Conservation (phyloP, 2,797 vertebrate genomes). For the Sebastes trivittatus region DNA sequence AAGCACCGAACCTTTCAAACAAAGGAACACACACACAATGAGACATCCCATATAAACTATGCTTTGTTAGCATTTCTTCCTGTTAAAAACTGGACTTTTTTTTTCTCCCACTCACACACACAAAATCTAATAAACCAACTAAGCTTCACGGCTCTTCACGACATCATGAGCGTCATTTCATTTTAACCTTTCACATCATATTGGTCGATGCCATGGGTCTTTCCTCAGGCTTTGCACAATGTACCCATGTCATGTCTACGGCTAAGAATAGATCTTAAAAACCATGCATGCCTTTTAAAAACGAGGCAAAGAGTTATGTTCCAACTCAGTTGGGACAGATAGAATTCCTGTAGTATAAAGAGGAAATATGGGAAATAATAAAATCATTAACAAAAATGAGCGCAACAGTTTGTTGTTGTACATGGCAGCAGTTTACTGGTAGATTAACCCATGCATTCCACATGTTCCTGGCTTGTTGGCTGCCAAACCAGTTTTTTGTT, state of each 20-base stretch:
- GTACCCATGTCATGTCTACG: conserved; percentile 1
- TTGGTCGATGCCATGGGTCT: neutral
- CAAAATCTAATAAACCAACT: neutral
- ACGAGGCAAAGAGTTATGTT: conserved; percentile 3
- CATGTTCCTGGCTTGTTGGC: conserved; percentile 35
- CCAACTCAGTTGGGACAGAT: neutral
- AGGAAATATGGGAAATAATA: neutral
- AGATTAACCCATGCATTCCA: conserved; percentile 49
- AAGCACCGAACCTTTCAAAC: neutral
- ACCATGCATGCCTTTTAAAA: neutral
- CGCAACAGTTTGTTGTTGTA: neutral
- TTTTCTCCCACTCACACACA: too few relatives aligned
- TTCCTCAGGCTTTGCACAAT: conserved; percentile 20
- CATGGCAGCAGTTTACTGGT: neutral
- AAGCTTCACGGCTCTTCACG: neutral
- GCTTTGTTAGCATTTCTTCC: neutral
- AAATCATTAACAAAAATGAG: neutral
- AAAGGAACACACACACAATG: neutral
- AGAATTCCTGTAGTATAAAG: neutral
- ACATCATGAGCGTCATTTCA: neutral
- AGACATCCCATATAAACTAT: neutral
- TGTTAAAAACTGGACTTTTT: neutral
- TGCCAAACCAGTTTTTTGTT: conserved; percentile 78
- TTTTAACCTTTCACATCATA: conserved; percentile 29
- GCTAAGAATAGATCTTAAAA: conserved; percentile 48